Evolutionary conservation across 2,888 invertebrate genomes (phyloP), one percentile per base, ranked within the genome.

Genomic region (Lycophotia porphyrea): DNA sequence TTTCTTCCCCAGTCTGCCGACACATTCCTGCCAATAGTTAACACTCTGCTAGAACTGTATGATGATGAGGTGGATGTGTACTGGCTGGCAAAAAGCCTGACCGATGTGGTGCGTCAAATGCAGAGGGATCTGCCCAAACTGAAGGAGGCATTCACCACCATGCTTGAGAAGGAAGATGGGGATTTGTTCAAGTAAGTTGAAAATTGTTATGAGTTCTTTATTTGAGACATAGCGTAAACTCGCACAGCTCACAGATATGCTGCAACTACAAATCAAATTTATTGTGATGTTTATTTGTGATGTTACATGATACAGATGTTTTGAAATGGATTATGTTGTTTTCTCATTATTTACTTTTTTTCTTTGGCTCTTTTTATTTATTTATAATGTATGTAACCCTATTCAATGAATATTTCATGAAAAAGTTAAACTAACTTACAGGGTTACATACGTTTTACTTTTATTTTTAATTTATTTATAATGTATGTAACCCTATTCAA

Each of bases 1-100:
- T n/a, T 36, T 36, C 9, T 63, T 63, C 27, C 39, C n/a, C 91
- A 97, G 95, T 96, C 97, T 71, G 94, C 97, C 39, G 96, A 96
- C 79, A 96, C 97, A 11, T 97, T 98, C 88, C 91, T 97, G 44
- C 97, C 97, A 1, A 97, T 98, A 89, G 97, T 98, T 0, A 97
- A 97, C 78, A 97, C 98, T 0, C 94, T 99, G 0, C 95, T 97
- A 78, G 97, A 98, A 86, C 97, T 98, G 76, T 98, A 98, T 87
- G 97, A 98, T 49, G 97, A 97, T 87, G 98, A 98, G 84, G 97
- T 98, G 1, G 98, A 98, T 88, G 97, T 98, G 1, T 99, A 98
- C 95, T 99, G 98, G 98, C 95, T 99, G 66, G 97, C 98, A 0
- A 98, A 98, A 91, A 97, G 97, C 34, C 97, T 99, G 87, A 98